Percentiles rank a stretch among this genome's conserved stretches.
phyloP scores from a whole-genome alignment of 1,140 invertebrate genomes.

The Drosophila novamexicana region DNA sequence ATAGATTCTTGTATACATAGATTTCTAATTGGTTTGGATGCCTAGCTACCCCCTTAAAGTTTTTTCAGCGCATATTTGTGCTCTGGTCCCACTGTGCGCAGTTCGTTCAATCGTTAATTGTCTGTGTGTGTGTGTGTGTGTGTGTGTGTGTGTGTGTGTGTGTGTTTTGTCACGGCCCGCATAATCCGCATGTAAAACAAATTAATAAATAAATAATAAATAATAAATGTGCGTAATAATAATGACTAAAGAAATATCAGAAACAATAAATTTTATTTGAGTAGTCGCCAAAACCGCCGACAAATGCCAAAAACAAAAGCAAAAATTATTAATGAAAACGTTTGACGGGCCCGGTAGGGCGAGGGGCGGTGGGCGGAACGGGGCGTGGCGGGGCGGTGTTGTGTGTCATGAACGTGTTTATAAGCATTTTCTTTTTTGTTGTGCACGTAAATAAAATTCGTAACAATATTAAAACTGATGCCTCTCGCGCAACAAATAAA shows the following conservation, averaged over 20 bases:
- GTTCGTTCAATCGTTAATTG: not conserved
- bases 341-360: not conserved
- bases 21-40: no score
- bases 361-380: not conserved
- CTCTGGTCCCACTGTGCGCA: slow-evolving; percentile 12
- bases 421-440: slow-evolving; percentile 58
- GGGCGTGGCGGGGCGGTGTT: not conserved
- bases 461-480: slow-evolving; percentile 79
- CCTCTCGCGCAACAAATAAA: slow-evolving; percentile 73
- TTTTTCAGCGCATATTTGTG: not conserved
- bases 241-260: slow-evolving; percentile 82
- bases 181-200: slow-evolving; percentile 76
- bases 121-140: not conserved
- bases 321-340: slow-evolving; percentile 45
- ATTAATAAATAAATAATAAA: slow-evolving; percentile 81
- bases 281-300: slow-evolving; percentile 55
- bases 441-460: slow-evolving; percentile 74
- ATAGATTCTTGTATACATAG: no score
- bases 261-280: slow-evolving; percentile 81
- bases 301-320: slow-evolving; percentile 46
- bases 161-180: slow-evolving; percentile 16
- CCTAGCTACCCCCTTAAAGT: no score
- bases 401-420: slow-evolving; percentile 77
- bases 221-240: slow-evolving; percentile 79
- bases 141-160: slow-evolving; percentile 15